Base-by-base conservation (phyloP, 2,888 invertebrate genomes). In the Hoplodrina blanda region DNA sequence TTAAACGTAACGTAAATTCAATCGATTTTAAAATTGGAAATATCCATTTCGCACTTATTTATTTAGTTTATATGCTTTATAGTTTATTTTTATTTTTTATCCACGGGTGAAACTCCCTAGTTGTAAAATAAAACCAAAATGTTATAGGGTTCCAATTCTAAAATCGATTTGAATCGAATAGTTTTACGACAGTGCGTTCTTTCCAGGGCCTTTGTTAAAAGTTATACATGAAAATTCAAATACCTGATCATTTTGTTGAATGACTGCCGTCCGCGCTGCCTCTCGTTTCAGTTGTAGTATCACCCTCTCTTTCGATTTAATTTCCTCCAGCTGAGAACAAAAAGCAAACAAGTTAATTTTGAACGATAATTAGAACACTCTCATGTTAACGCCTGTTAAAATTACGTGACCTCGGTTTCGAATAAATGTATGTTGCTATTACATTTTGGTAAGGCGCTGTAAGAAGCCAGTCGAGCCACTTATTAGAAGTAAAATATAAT, bases 271-370 rank as follows among this genome's bases (percentile, higher is more conserved):
- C 85, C 91, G 88, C 89, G 93, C 91, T 87, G 89, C 90, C 87
- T 94, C 95, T 85, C 95, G 87, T 88, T 90, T 94, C 87, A 96
- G 87, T 92, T 97, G 97, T 92, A 96, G 95, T 89, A 97, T 96
- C 91, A 96, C 95, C 90, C 97, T 96, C 93, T 97, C 97, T 93
- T 97, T 97, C 95, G 97, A 96, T 96, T 97, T 97, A 87, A 97
- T 96, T 97, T 97, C 97, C 96, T 97, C 97, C 96, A 97, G 96
- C 97, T 97, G 94, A 37, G 91, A 91, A 88, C 83, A 91, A 89
- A 77, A 76, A 53, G 8, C 0, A 49, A 15, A 73, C 53, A 3
- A 67, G 76, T 7, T 60, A 55, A 54, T 54, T 11, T 41, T 41
- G 5, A 44, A 44, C 44, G 4, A 4, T 44, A 44, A 41, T 41